These are phyloP conservation scores for Parapristionchus giblindavisi DNA, from an alignment of 2,888 invertebrate species.

Conservation along the genomic window DNA sequence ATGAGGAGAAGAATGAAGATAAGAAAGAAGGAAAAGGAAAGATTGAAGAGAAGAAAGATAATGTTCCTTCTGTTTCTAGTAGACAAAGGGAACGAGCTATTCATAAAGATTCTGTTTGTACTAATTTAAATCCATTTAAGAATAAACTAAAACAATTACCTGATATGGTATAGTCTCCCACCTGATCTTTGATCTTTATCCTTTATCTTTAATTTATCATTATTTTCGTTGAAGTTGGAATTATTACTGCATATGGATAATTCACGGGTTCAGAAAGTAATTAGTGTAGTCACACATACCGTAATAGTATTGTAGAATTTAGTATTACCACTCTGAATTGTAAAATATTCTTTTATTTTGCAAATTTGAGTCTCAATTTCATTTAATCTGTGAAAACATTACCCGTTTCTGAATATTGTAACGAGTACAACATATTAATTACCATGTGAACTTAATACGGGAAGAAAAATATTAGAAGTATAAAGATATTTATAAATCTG, in stretches of 20 bases:
- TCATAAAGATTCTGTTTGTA: conserved; percentile 32
- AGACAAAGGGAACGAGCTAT: conserved; percentile 29
- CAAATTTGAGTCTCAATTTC: conserved; percentile 26
- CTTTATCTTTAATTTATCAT: too few species aligned
- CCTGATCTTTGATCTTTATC: not conserved
- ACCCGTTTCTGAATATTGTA: not conserved
- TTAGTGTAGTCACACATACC: too few species aligned
- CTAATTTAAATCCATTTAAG: conserved; percentile 36
- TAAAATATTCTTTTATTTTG: too few species aligned
- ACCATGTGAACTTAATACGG: conserved; percentile 17
- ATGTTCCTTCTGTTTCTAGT: conserved; percentile 18
- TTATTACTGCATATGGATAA: too few species aligned
- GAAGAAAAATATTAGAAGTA: not conserved
- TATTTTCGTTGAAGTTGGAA: too few species aligned
- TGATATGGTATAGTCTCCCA: conserved; percentile 9
- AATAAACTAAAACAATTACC: conserved; percentile 21
- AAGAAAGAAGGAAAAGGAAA: conserved; percentile 5
- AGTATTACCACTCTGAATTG: too few species aligned
- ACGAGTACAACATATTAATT: conserved; percentile 22
- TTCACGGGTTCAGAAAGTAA: too few species aligned
- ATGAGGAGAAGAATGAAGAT: not conserved
- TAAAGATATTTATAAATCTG: not conserved
- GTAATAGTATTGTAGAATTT: too few species aligned
- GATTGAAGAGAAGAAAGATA: conserved; percentile 6
- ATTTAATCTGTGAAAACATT: not conserved